Base-by-base conservation (phyloP, 2,113 vertebrate species). In the Chionis minor region DNA sequence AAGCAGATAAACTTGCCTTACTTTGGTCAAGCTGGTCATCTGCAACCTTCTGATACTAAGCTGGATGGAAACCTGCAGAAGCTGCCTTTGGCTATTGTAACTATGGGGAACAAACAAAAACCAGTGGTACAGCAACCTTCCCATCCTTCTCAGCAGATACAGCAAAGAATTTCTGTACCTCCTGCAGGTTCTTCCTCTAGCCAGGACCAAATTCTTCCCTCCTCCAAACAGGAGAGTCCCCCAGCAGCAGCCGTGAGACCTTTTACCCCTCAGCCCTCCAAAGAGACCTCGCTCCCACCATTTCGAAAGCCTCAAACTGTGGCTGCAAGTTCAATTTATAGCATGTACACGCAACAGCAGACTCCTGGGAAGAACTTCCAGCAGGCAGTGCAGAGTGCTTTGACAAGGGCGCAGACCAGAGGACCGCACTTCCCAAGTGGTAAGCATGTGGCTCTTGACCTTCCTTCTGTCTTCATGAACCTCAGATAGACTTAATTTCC, bases 251-350 rank as follows among this genome's bases (percentile, higher is more conserved):
- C 99, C 0, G 99, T 99, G 42, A 98, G 99, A 59, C 99, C 99
- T 61, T 99, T 99, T 94, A 99, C 99, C 4, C 99, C 99, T 5
- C 99, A 99, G 94, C 98, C 98, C 2, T 98, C 98, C 72, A 99
- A 99, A 97, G 99, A 99, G 7, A 44, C 96, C 35, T 98, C 96
- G 0, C 96, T 97, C 8, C 98, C 98, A 3, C 92, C 98, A 2
- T 96, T 99, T 92, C 98, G 97, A 54, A 99, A 99, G 81, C 99
- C 99, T 17, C 99, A 99, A 88, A 99, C 98, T 1, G 97, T 99
- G 92, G 98, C 99, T 4, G 94, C 99, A 47, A 99, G 99, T 97
- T 99, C 99, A 40, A 99, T 99, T 94, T 99, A 99, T 84, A 99
- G 99, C 95, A 99, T 99, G 99, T 99, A 99, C 84, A 99, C 99